phyloP scores from a whole-genome alignment of 2,888 invertebrate species.

The Serrognathus titanus region DNA sequence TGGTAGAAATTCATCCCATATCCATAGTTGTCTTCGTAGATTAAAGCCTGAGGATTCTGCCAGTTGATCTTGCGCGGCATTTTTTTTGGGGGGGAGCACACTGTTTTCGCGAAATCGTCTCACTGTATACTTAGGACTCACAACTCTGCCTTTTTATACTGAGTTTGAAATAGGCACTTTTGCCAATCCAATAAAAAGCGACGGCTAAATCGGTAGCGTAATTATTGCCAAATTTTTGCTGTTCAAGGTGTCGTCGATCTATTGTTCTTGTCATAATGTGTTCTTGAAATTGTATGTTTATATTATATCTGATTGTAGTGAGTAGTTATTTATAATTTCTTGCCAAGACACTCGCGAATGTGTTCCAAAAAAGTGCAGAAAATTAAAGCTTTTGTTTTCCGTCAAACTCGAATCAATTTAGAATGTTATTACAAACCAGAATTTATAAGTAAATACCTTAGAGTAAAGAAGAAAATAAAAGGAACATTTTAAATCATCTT shows the following conservation, averaged over 20 bases:
- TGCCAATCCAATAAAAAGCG: conserved; percentile 15
- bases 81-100: background rate
- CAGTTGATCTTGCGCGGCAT: conserved; percentile 16
- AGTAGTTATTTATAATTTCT: too few species aligned
- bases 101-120: background rate
- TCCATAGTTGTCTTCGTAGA: conserved; percentile 80
- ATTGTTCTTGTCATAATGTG: too few species aligned
- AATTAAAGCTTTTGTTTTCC: too few species aligned
- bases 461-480: too few species aligned
- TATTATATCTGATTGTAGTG: too few species aligned
- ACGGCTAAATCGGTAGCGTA: conserved; percentile 11
- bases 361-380: too few species aligned
- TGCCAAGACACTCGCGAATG: too few species aligned
- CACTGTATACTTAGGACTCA: conserved; percentile 4
- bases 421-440: too few species aligned
- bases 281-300: too few species aligned
- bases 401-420: too few species aligned
- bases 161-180: conserved; percentile 5
- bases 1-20: conserved; percentile 82
- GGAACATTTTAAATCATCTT: too few species aligned
- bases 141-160: conserved; percentile 10
- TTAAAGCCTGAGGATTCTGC: conserved; percentile 58
- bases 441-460: too few species aligned
- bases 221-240: conserved; percentile 14
- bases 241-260: conserved; percentile 7